Evolutionary conservation across 2,113 vertebrate genomes (phyloP).

Genomic region (Onychostoma macrolepis): DNA sequence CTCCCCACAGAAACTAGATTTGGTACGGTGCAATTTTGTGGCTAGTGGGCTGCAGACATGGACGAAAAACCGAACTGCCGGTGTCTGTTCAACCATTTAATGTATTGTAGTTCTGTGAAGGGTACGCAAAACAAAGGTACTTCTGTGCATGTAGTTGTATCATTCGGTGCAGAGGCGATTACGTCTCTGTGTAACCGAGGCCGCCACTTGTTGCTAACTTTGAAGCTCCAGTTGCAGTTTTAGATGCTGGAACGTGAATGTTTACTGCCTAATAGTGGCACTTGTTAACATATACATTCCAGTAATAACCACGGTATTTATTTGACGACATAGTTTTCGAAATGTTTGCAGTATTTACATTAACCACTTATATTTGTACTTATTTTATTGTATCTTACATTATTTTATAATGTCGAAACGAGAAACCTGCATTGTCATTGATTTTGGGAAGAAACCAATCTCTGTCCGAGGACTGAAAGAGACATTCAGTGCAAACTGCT

Average conservation of each 20-base stretch:
- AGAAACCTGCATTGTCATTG: slow-evolving; percentile 14
- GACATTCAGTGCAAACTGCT: slow-evolving; percentile 37
- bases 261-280: slow-evolving; percentile 77
- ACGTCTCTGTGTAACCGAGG: slow-evolving; percentile 37
- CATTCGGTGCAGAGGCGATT: slow-evolving; percentile 38
- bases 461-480: slow-evolving; percentile 6
- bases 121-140: slow-evolving; percentile 50
- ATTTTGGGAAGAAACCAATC: slow-evolving; percentile 30
- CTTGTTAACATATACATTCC: slow-evolving; percentile 72
- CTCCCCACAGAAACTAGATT: slow-evolving; percentile 15
- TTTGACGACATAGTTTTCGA: slow-evolving; percentile 50
- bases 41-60: slow-evolving; percentile 25
- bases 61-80: neutral
- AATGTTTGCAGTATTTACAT: slow-evolving; percentile 49
- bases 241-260: slow-evolving; percentile 69
- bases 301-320: slow-evolving; percentile 57
- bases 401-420: slow-evolving; percentile 45
- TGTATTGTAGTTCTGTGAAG: slow-evolving; percentile 58
- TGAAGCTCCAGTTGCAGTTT: slow-evolving; percentile 62
- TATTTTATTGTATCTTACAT: slow-evolving; percentile 21
- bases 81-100: slow-evolving; percentile 50
- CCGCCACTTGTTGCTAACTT: slow-evolving; percentile 34
- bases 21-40: slow-evolving; percentile 21
- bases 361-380: slow-evolving; percentile 51
- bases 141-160: slow-evolving; percentile 59